Base-by-base conservation (phyloP, 2,113 vertebrate genomes). In the Coptodon rendalli region DNA sequence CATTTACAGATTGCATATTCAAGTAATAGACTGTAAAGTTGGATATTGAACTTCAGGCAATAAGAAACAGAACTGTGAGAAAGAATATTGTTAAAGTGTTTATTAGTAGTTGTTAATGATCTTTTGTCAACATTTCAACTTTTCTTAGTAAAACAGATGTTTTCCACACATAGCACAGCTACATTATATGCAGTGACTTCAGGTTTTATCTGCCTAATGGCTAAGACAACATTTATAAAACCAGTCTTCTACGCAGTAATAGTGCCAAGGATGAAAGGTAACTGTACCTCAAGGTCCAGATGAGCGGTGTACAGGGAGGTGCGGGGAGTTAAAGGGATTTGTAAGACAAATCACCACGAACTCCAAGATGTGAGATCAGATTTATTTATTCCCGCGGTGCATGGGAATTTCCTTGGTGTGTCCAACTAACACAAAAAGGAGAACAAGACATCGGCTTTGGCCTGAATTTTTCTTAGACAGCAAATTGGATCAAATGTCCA, bases 401-500 rank as follows among this genome's bases (percentile, higher is more conserved):
- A 78, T 13, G 45, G 73, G 73, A 78, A 78, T 52, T 52, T 78
- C 73, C 73, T 78, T 78, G 45, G 11, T 78, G 45, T 0, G 5
- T 78, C 73, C 45, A 78, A 34, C 45, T 78, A 78, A 52, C 73
- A 78, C 45, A 78, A 78, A 78, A 78, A 78, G 3, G 27, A 78
- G 45, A 78, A 52, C 5, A 78, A 78, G 73, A 52, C 45, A 52
- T 52, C 5, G 45, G 2, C 45, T 78, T 78, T 78, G 45, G 27
- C 45, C 73, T 34, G 73, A 52, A 57, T 90, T 91, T 66, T 86
- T 89, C 89, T 90, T 38, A 43, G 66, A 73, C 73, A 52, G 27
- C 52, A 63, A 87, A 86, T 63, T 83, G 84, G 84, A 88, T 94
- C 82, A 87, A 89, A 88, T 92, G 88, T 88, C 83, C 22, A 80